phyloP scores from a whole-genome alignment of 2,888 invertebrate genomes.

The Agriotes lineatus region DNA sequence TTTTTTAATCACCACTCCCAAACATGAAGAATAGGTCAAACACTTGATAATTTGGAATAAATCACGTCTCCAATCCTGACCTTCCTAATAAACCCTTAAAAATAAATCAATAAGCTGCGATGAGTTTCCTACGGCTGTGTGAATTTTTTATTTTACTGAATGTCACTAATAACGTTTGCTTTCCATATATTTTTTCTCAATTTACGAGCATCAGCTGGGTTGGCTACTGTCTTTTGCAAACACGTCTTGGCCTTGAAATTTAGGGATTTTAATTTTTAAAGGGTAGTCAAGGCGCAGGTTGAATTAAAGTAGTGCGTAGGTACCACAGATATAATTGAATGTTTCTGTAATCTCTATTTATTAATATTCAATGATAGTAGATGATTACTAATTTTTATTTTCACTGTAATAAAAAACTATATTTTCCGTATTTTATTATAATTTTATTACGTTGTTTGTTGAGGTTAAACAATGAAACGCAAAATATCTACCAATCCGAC shows the following conservation, averaged over 20 bases:
- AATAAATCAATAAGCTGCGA: slow-evolving; percentile 14
- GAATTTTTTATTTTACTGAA: slow-evolving; percentile 7
- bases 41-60: slow-evolving; percentile 37
- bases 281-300: too few relatives aligned
- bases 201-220: slow-evolving; percentile 34
- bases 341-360: too few relatives aligned
- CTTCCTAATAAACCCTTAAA: slow-evolving; percentile 19
- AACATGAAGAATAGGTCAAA: slow-evolving; percentile 40
- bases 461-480: too few relatives aligned
- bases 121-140: background rate
- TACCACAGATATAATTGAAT: too few relatives aligned
- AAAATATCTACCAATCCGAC: too few relatives aligned
- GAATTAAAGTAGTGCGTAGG: too few relatives aligned
- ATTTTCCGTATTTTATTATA: too few relatives aligned
- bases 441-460: too few relatives aligned
- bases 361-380: too few relatives aligned
- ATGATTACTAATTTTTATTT: too few relatives aligned
- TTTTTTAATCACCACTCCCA: slow-evolving; percentile 42
- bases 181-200: slow-evolving; percentile 22
- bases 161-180: slow-evolving; percentile 23
- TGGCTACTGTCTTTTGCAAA: slow-evolving; percentile 19
- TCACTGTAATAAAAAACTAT: too few relatives aligned
- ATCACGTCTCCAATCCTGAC: slow-evolving; percentile 24
- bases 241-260: slow-evolving; percentile 38
- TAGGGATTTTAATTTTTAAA: slow-evolving; percentile 26